phyloP scores from a whole-genome alignment of 2,113 vertebrate species.

The Platycercus adscitus region DNA sequence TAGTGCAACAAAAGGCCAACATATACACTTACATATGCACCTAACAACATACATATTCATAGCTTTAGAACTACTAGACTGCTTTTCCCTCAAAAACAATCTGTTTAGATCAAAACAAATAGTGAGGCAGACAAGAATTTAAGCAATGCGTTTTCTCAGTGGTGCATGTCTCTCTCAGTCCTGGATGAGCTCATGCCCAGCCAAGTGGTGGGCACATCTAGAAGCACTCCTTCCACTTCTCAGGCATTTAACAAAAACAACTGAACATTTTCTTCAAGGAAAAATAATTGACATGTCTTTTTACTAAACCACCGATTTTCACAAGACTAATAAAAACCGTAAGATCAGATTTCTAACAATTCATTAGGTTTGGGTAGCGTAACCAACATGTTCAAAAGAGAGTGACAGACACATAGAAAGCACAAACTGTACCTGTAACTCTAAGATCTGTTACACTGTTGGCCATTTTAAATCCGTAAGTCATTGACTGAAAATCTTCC shows the following conservation, averaged over 20 bases:
- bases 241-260: neutral
- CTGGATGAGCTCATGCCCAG: neutral
- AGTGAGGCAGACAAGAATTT: neutral
- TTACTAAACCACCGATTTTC: neutral
- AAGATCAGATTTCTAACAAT: neutral
- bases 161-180: neutral
- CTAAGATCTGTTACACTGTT: slow-evolving; percentile 97
- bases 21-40: neutral
- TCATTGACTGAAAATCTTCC: slow-evolving; percentile 99
- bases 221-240: neutral
- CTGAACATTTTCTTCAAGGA: neutral
- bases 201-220: accelerated
- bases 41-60: neutral
- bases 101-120: neutral
- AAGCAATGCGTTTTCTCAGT: neutral
- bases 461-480: slow-evolving; percentile 99
- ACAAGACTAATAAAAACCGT: neutral
- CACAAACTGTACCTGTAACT: slow-evolving; percentile 88
- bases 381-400: neutral
- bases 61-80: neutral
- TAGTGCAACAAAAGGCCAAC: neutral
- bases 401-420: neutral
- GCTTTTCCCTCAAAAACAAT: neutral
- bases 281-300: neutral
- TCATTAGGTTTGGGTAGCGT: neutral